phyloP scores from a whole-genome alignment of 2,888 invertebrate species.

The Ennomos fuscantarius region DNA sequence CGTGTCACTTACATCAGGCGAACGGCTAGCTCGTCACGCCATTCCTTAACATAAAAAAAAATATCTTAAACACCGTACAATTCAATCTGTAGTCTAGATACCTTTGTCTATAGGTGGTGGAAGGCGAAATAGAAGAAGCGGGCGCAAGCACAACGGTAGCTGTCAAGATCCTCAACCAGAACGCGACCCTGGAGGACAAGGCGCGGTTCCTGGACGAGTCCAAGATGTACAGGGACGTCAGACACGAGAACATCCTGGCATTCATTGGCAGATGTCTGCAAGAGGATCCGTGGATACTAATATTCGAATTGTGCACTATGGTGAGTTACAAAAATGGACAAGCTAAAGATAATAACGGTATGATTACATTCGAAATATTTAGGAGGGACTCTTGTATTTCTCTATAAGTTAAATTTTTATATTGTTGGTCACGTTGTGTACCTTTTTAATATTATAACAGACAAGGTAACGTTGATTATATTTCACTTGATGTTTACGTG shows the following conservation, averaged over 20 bases:
- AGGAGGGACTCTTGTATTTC: too few species aligned
- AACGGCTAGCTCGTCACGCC: too few species aligned
- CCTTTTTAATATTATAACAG: too few species aligned
- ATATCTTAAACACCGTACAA: background rate
- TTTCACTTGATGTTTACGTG: too few species aligned
- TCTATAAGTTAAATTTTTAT: too few species aligned
- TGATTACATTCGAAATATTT: too few species aligned
- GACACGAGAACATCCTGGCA: constrained; percentile 89
- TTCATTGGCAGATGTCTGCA: constrained; percentile 91
- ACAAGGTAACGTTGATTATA: too few species aligned
- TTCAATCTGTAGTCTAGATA: background rate
- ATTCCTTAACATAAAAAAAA: constrained; percentile 4
- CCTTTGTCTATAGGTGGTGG: constrained; percentile 86
- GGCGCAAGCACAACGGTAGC: constrained; percentile 83
- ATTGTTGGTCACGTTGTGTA: too few species aligned
- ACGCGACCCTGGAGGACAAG: constrained; percentile 90
- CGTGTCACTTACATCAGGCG: too few species aligned
- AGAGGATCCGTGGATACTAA: constrained; percentile 90
- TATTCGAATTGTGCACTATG: constrained; percentile 90
- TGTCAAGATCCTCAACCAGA: constrained; percentile 92
- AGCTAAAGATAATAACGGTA: too few species aligned
- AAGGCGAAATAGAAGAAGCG: constrained; percentile 88
- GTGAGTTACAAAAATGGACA: constrained; percentile 57
- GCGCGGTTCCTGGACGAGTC: constrained; percentile 92
- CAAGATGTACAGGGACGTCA: constrained; percentile 88